Conservation (phyloP, 2,113 vertebrate genomes). For the Podarcis muralis region DNA sequence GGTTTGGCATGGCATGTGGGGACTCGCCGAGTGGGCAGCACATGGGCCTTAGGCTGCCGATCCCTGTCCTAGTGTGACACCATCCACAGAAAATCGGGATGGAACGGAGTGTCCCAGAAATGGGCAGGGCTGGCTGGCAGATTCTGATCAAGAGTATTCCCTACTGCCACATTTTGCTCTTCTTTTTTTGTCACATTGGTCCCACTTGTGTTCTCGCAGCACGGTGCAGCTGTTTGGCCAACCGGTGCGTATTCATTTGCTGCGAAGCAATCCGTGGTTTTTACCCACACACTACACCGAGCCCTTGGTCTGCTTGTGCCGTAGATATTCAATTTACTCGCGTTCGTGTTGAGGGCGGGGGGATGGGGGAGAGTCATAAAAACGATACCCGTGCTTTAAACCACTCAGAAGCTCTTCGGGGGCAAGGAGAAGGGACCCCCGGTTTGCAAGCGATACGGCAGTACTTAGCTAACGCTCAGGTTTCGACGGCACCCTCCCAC, state of each 20-base stretch:
- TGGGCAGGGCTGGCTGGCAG: not conserved
- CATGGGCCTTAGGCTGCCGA: not conserved
- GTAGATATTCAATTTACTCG: constrained; percentile 64
- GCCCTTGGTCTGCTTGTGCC: constrained; percentile 48
- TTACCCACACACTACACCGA: constrained; percentile 60
- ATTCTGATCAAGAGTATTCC: too few relatives aligned
- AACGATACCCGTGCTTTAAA: constrained; percentile 71
- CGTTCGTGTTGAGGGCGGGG: constrained; percentile 54
- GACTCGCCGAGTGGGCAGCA: too few relatives aligned
- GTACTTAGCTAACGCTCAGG: constrained; percentile 68
- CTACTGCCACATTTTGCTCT: not conserved
- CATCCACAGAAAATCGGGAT: not conserved
- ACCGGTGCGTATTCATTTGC: constrained; percentile 51
- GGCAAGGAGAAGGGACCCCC: constrained; percentile 52
- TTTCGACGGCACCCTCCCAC: constrained; percentile 65
- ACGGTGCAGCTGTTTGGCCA: constrained; percentile 51
- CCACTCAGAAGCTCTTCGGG: constrained; percentile 65
- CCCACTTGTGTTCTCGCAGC: not conserved
- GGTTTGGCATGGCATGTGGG: too few relatives aligned
- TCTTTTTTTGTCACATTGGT: not conserved
- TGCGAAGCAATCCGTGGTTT: constrained; percentile 55
- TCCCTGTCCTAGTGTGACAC: not conserved
- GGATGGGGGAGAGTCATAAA: constrained; percentile 53
- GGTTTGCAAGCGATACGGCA: constrained; percentile 72
- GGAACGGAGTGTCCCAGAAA: too few relatives aligned